These are phyloP conservation scores for Heterotilapia buettikoferi DNA, from an alignment of 2,113 vertebrate species.

Conservation along the genomic window DNA sequence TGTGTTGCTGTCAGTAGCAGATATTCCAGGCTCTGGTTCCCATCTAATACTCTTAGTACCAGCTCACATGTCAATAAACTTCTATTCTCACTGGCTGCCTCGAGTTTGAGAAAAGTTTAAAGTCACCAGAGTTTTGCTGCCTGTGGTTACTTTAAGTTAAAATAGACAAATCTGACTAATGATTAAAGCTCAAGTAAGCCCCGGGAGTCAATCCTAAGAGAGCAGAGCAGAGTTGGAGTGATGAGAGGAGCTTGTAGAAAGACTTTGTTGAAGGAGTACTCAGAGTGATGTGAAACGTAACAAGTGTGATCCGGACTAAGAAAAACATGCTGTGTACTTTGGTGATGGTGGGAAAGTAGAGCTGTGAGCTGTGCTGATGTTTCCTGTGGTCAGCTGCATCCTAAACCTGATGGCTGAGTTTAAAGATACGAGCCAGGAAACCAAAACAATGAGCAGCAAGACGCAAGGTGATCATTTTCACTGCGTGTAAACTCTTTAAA, in stretches of 20 bases:
- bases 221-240: neutral
- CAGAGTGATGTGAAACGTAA: neutral
- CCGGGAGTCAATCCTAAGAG: neutral
- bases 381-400: neutral
- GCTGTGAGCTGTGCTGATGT: neutral
- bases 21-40: neutral
- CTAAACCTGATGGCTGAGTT: neutral
- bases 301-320: neutral
- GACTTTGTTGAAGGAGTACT: neutral
- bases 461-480: neutral
- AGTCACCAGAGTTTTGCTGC: neutral
- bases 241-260: neutral
- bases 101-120: neutral
- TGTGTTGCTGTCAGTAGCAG: neutral
- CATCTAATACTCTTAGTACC: neutral
- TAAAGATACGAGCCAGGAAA: neutral
- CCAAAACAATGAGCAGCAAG: neutral
- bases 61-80: neutral
- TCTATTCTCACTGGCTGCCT: neutral
- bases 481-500: neutral
- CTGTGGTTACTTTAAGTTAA: neutral
- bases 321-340: neutral
- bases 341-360: neutral
- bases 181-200: neutral
- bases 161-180: neutral